Evolutionary conservation across 2,797 vertebrate genomes (phyloP), one percentile per base, ranked within the genome.

Genomic region (Sebastes baramenuke): DNA sequence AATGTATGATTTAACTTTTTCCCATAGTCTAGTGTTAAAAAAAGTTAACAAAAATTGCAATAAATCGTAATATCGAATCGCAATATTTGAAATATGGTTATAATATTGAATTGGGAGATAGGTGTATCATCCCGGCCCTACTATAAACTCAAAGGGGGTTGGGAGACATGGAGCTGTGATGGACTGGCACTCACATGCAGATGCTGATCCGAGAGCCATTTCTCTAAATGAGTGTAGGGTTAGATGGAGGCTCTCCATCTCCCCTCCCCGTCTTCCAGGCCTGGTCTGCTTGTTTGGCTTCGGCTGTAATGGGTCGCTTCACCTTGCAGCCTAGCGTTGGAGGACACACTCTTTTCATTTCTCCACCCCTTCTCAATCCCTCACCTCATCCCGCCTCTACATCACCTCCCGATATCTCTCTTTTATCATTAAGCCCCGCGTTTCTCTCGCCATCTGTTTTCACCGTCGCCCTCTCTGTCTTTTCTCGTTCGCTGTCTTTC

Each of bases 221-320:
- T 86, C 77, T 77, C 16, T 66, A 86, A 94, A 93, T 89, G 86
- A 91, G 91, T 85, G 79, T 65, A 55, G 73, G 72, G 22, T 27
- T 62, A 72, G 82, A 87, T 76, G 62, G 84, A 84, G 81, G 84
- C 81, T 87, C 86, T 94, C 77, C 86, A 87, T 92, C 89, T 87
- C 81, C 36, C 34, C 20, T 58, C 74, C 77, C 79, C 80, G 79
- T 91, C 88, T 94, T 82, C 81, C 79, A 82, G 75, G 38, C 81
- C 82, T 68, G 84, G 80, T 52, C 83, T 87, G 85, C 84, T 93
- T 94, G 92, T 95, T 94, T 93, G 92, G 89, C 88, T 89, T 72
- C 69, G 77, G 67, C 79, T 67, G 72, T 95, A 95, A 95, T 95
- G 87, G 92, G 90, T 90, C 80, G 76, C 92, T 95, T 95, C 94